Evolutionary conservation across 2,888 invertebrate genomes (phyloP), one percentile per base, ranked within the genome.

Genomic region (Ophion slaviceki): DNA sequence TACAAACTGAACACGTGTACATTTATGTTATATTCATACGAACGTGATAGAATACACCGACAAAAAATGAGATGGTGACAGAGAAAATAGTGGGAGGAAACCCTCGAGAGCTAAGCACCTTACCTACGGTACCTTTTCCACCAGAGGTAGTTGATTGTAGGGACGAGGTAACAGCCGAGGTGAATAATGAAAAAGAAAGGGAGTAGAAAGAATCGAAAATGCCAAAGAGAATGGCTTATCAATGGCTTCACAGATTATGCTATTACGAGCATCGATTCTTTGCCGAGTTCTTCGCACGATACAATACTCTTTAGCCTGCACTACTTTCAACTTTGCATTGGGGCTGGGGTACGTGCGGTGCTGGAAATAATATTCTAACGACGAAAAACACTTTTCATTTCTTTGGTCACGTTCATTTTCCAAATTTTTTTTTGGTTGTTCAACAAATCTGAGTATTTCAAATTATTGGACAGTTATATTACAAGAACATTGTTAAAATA

Each of bases 201-300:
- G 64, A 17, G 47, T 24, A 47, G 61, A 61, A 28, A 70, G 68
- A 77, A 78, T 84, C 70, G 78, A 70, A 77, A 62, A 72, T 80
- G 47, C 83, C 62, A 68, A 74, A 82, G 87, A 88, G 82, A 83
- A 84, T 67, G 86, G 86, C 86, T 89, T 89, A 90, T 90, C 89
- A 90, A 92, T 89, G 92, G 92, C 91, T 92, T 92, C 92, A 62
- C 83, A 88, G 91, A 92, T 92, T 92, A 92, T 93, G 92, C 90
- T 87, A 90, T 92, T 92, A 91, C 89, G 81, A 62, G 82, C 87
- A 92, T 92, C 91, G 92, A 93, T 92, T 89, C 87, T 87, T 85
- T 76, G 64, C 85, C 79, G 82, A 84, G 64, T 75, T 78, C 71
- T 64, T 24, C 36, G 59, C 6, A 59, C 53, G 20, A 59, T n/a